Evolutionary conservation across 2,888 invertebrate species (phyloP), one percentile per base, ranked within the genome.

Genomic region (Zaprionus lineosus): DNA sequence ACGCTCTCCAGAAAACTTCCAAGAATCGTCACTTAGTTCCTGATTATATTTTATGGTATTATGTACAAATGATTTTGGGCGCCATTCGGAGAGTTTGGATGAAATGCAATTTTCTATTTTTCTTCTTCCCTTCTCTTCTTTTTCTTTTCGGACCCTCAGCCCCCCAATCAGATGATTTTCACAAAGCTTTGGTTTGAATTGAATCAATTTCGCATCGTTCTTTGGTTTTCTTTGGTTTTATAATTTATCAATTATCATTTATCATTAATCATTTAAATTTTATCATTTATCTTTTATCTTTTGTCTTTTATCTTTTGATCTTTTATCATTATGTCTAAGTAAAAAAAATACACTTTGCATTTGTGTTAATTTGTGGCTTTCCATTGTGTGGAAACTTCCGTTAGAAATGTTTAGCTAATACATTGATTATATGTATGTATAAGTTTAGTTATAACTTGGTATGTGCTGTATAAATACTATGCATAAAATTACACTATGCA

Each of bases 401-500:
- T 44, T 44, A 62, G 21, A 61, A 62, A 48, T 63, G 28, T 44
- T 55, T 48, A 18, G 19, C 61, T 66, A 65, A 51, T 56, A 66
- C 43, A 16, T 31, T 43, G 51, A 51, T 47, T 47, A 65, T 44
- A 48, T 56, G 29, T 24, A n/a, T 24, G 24, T 24, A n/a, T 44
- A 47, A 34, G n/a, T 55, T 50, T 65, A 55, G 40, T 48, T 43
- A 37, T 48, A 61, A 55, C 53, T 55, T 46, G 29, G 51, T 51
- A 47, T 66, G 65, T 48, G 11, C 29, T 44, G 24, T 47, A 55
- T 61, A 31, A 19, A 9, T 19, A 31, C 43, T 18, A 50, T 39
- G 48, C 48, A 39, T 39, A 39, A 12, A 11, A 21, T 31, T 9
- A 57, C 67, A 67, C 67, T 50, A 67, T 63, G 67, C 67, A 67